Percentiles rank a stretch among this genome's conserved stretches.
phyloP scores from a whole-genome alignment of 2,113 vertebrate genomes.

The Herpailurus yagouaroundi region DNA sequence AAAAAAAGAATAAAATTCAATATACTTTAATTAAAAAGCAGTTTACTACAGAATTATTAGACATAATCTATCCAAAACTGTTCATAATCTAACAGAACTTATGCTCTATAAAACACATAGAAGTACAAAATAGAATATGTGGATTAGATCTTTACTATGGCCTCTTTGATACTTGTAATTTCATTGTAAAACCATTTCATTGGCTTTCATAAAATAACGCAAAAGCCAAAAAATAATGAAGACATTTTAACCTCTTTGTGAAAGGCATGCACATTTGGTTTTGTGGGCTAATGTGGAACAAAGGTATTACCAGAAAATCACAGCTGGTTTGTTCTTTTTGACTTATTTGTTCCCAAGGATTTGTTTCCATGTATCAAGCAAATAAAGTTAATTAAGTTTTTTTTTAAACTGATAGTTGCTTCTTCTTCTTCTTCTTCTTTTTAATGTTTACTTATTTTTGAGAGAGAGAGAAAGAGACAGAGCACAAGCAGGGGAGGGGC shows the following conservation, averaged over 20 bases:
- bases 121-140: background rate
- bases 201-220: constrained; percentile 19
- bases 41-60: background rate
- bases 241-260: background rate
- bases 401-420: background rate
- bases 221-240: constrained; percentile 37
- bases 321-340: background rate
- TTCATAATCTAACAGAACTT: background rate
- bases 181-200: constrained; percentile 32
- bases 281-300: background rate
- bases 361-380: constrained; percentile 17
- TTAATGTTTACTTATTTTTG: no score
- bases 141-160: background rate
- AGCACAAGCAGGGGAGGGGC: no score
- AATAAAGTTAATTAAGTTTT: background rate
- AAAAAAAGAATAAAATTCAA: constrained; percentile 61
- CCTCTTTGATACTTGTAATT: background rate
- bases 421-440: no score
- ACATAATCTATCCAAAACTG: constrained; percentile 1
- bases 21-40: constrained; percentile 29
- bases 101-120: background rate
- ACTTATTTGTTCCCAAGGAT: background rate
- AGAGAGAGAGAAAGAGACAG: no score
- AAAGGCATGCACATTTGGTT: background rate
- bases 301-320: background rate